Evolutionary conservation across 2,113 vertebrate genomes (phyloP).

Genomic region (Cavia aperea): DNA sequence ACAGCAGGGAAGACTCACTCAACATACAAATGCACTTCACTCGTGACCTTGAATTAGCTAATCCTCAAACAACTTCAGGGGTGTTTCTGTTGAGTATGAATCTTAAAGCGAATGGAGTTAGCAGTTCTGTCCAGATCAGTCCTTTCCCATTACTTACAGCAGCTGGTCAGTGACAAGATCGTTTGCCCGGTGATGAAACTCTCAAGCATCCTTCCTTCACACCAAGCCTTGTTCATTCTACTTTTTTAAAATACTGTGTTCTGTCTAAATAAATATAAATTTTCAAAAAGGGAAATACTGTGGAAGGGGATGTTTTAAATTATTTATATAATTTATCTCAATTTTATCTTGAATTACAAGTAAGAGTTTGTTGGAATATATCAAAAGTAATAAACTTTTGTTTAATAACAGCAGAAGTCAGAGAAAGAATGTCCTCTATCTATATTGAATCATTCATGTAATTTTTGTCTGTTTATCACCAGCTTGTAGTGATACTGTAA

Average conservation of each 20-base stretch:
- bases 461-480: not conserved
- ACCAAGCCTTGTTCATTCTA: not conserved
- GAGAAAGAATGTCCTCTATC: not conserved
- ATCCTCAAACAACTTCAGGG: not conserved
- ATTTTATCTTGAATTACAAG: constrained; percentile 13
- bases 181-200: not conserved
- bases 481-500: not conserved
- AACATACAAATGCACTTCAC: not conserved
- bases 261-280: not conserved
- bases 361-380: not conserved
- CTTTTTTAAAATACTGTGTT: not conserved
- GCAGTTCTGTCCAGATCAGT: not conserved
- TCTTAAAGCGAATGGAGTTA: not conserved
- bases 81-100: not conserved
- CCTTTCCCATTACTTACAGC: not conserved
- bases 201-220: not conserved
- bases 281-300: not conserved
- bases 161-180: not conserved
- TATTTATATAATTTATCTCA: not conserved
- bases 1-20: not conserved
- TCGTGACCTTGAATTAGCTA: not conserved
- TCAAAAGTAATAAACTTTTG: not conserved
- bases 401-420: not conserved
- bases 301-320: not conserved
- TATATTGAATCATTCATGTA: not conserved